phyloP scores from a whole-genome alignment of 2,888 invertebrate species.

The Maniola hyperantus region DNA sequence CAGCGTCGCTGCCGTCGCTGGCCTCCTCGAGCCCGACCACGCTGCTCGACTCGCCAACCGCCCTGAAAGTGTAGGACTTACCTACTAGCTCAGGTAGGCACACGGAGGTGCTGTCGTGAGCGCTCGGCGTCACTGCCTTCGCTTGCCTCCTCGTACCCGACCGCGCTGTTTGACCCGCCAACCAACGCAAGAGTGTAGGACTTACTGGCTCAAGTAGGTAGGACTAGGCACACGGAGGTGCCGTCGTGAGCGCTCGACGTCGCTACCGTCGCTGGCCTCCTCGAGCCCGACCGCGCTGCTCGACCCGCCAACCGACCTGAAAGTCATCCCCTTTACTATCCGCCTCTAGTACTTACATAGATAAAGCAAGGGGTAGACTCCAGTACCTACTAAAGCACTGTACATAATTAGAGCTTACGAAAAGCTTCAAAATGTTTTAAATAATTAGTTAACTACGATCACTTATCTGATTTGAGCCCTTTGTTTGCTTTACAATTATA shows the following conservation, averaged over 20 bases:
- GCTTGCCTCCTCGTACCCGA: slow-evolving; percentile 69
- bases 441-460: too few relatives aligned
- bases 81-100: too few relatives aligned
- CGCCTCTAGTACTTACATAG: background rate
- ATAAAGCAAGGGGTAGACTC: too few relatives aligned
- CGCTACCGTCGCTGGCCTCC: slow-evolving; percentile 77
- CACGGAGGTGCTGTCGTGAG: slow-evolving; percentile 64
- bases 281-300: slow-evolving; percentile 58
- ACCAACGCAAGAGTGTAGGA: slow-evolving; percentile 2
- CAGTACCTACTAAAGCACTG: too few relatives aligned
- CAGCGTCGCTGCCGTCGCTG: slow-evolving; percentile 78
- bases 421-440: too few relatives aligned
- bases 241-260: slow-evolving; percentile 68
- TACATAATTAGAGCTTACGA: too few relatives aligned
- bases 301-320: slow-evolving; percentile 64
- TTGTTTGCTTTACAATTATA: background rate
- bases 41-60: slow-evolving; percentile 58
- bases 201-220: slow-evolving; percentile 69
- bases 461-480: background rate
- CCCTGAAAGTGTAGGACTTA: too few relatives aligned
- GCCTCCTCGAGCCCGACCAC: slow-evolving; percentile 66
- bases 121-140: slow-evolving; percentile 78
- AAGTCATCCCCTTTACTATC: slow-evolving; percentile 37
- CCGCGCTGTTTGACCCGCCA: slow-evolving; percentile 52
- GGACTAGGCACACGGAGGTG: slow-evolving; percentile 74